Evolutionary conservation across 1,140 invertebrate genomes (phyloP), one percentile per base, ranked within the genome.

Genomic region (Arctopsyche grandis): DNA sequence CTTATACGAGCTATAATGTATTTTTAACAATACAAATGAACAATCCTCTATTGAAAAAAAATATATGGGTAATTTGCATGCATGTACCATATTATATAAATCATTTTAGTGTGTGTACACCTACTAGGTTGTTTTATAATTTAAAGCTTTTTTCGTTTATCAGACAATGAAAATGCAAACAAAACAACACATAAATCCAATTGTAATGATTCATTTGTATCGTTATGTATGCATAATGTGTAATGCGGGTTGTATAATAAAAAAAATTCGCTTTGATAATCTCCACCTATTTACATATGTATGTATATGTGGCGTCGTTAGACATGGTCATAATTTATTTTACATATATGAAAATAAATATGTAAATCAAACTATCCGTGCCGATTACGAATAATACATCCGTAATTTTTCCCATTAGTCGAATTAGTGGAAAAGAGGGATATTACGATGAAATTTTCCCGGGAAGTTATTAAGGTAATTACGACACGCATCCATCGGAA

Each of bases 381-480:
- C 9, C 16, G 14, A 21, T 19, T 52, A 3, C 12, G 56, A 19
- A 21, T 60, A 21, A 60, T 60, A 19, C 56, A 21, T 21, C 9
- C 14, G 16, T 60, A 60, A 60, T 60, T 60, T 38, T 60, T 60
- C 56, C 56, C 56, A 60, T 60, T 60, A 60, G 48, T 52, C 12
- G 16, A 52, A 16, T n/a, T 52, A n/a, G 56, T 7, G 16, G 16
- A 19, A 60, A 60, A 60, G 19, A 60, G 29, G 29, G 7, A 38
- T 38, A 38, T 38, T 38, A 38, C n/a, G n/a, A n/a, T n/a, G n/a
- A n/a, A n/a, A n/a, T 38, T 38, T 38, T 4, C 3, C 29, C n/a
- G 10, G 58, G 63, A 66, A 66, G 63, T 66, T 66, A 66, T 66
- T 66, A 66, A 10, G 22, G 63, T 66, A 66, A 66, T 66, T 24